Percentiles rank a stretch among this genome's conserved stretches.
These are phyloP conservation scores for Seladonia tumulorum DNA, from an alignment of 2,888 invertebrate genomes.

Conservation along the genomic window DNA sequence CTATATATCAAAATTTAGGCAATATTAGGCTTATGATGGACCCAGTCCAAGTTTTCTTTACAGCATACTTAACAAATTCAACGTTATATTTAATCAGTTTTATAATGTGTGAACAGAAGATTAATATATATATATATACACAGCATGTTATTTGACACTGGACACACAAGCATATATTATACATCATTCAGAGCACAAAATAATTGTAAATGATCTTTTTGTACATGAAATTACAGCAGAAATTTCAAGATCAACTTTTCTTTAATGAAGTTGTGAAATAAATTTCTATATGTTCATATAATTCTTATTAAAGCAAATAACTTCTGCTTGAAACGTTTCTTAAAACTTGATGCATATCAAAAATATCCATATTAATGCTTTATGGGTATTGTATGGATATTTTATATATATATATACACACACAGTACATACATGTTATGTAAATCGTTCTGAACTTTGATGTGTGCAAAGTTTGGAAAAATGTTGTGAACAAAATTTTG, in stretches of 20 bases:
- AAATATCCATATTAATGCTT: no score
- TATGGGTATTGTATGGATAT: no score
- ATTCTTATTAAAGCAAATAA: neutral
- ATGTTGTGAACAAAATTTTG: neutral
- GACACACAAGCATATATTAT: neutral
- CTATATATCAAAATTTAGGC: slow-evolving; percentile 4
- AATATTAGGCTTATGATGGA: slow-evolving; percentile 3
- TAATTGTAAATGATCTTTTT: neutral
- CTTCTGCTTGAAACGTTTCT: neutral
- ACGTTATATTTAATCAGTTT: neutral
- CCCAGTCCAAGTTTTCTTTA: slow-evolving; percentile 5
- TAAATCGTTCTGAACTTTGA: neutral
- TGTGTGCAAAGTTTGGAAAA: neutral
- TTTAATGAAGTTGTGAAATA: neutral
- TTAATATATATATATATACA: neutral
- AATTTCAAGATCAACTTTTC: neutral
- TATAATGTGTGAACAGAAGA: neutral
- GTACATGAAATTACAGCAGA: neutral
- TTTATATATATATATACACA: neutral
- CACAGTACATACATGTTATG: neutral
- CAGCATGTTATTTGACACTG: neutral
- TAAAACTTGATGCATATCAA: neutral
- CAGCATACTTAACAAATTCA: slow-evolving; percentile 15
- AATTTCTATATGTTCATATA: neutral
- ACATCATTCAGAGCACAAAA: neutral